Base-by-base conservation (phyloP, 2,888 invertebrate genomes). In the Drepanosiphum platanoidis region DNA sequence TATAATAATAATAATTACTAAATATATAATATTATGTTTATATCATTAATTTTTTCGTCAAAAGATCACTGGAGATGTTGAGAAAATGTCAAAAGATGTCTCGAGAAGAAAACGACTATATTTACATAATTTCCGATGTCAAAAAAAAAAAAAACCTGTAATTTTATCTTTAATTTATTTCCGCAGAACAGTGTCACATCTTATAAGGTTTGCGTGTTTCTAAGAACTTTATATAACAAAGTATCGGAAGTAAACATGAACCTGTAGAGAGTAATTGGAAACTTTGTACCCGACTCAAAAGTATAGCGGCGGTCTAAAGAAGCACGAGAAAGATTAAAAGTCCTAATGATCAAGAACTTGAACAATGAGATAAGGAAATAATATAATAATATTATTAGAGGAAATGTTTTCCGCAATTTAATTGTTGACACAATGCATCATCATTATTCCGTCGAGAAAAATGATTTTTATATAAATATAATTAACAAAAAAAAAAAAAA, bases 151-250 rank as follows among this genome's bases (percentile, higher is more conserved):
- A 66, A 70, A 70, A 52, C 7, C 4, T 68, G 70, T 70, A 68
- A 80, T 52, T 80, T 70, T 68, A 58, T 70, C 70, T 36, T 30
- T 80, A 58, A 27, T 36, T 80, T 70, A 80, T 58, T 70, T 80
- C 34, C 36, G 52, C 52, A 36, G 7, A 52, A 80, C 22, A 5
- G 36, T 70, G 70, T 70, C 36, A 61, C 61, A 27, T 70, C 22
- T 46, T 52, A 22, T 58, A 36, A 70, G 68, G 34, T 80, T 36
- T 52, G 9, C 36, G 36, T 22, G 27, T 58, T 70, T 70, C 7
- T 52, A 52, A 70, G 27, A 52, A 42, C 7, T 15, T 78, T 32
- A 3, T 32, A 3, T n/a, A 39, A 42, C 36, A 70, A 58, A 58
- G 52, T 70, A 58, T 30, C 5, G 27, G 27, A 70, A 70, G 70